Percentiles rank a stretch among this genome's conserved stretches.
Evolutionary conservation across 2,888 invertebrate genomes (phyloP).

Genomic region (Synanthedon tipuliformis): DNA sequence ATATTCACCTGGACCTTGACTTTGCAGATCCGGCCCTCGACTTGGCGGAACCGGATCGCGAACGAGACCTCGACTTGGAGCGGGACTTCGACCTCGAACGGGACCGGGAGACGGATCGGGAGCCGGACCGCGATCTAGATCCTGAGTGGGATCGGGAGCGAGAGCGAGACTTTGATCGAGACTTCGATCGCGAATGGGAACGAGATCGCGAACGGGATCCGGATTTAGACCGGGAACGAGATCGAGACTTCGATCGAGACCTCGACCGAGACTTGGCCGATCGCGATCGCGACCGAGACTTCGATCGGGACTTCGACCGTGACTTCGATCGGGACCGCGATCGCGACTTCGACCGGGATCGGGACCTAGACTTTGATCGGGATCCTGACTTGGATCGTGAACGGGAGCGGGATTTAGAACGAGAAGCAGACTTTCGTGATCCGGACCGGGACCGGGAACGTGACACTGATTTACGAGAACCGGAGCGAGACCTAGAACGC

Average conservation of each 20-base stretch:
- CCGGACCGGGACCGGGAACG: conserved; percentile 25
- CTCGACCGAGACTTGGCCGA: conserved; percentile 19
- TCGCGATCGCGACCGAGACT: conserved; percentile 22
- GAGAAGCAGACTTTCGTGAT: conserved; percentile 17
- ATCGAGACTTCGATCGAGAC: conserved; percentile 20
- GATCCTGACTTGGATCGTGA: conserved; percentile 25
- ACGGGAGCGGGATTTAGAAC: conserved; percentile 15
- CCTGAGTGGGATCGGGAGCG: conserved; percentile 18
- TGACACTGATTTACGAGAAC: conserved; percentile 6
- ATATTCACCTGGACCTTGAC: conserved; percentile 20
- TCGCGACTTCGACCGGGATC: conserved; percentile 18
- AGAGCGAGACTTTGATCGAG: conserved; percentile 21
- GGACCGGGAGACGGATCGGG: conserved; percentile 12
- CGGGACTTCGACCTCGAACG: conserved; percentile 1
- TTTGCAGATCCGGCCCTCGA: conserved; percentile 20
- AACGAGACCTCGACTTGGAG: conserved; percentile 23
- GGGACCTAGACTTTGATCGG: conserved; percentile 21
- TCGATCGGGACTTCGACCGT: conserved; percentile 19
- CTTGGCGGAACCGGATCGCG: conserved; percentile 29
- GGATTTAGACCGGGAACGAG: conserved; percentile 12
- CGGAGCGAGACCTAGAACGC: conserved; percentile 14
- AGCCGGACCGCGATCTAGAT: conserved; percentile 15
- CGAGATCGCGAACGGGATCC: conserved; percentile 7
- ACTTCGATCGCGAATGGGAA: conserved; percentile 21
- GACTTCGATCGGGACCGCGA: conserved; percentile 22